A percentile compares a stretch with the other conserved stretches of the same genome.
Conservation (phyloP, 1,140 invertebrate species). For the Drosophila equinoxialis region DNA sequence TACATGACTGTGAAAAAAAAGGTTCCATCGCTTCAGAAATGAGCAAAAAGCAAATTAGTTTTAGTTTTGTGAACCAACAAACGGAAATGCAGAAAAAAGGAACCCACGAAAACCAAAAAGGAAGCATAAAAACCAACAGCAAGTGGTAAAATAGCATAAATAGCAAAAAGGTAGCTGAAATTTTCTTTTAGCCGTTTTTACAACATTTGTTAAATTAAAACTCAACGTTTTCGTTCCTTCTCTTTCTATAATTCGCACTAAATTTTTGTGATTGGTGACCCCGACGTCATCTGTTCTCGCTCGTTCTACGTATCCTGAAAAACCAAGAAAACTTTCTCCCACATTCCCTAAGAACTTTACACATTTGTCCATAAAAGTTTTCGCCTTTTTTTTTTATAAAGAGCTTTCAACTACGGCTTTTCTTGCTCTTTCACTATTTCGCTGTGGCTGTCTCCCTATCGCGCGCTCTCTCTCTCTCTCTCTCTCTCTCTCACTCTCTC, state of each 20-base stretch:
- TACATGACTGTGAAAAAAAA: constrained; percentile 70
- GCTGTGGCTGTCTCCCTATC: neutral
- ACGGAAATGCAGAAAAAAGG: constrained; percentile 18
- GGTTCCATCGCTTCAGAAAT: constrained; percentile 68
- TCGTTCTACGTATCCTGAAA: neutral
- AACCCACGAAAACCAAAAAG: neutral
- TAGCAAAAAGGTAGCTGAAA: constrained; percentile 57
- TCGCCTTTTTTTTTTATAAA: constrained; percentile 11
- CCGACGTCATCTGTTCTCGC: constrained; percentile 5
- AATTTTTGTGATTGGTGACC: constrained; percentile 14
- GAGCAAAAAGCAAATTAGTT: constrained; percentile 79
- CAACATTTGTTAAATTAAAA: constrained; percentile 77
- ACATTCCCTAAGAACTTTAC: constrained; percentile 44
- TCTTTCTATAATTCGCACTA: constrained; percentile 9
- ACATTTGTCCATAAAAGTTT: constrained; percentile 47
- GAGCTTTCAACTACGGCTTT: constrained; percentile 29
- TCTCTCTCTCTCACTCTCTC: neutral
- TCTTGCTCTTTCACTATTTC: neutral
- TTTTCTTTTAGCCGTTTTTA: constrained; percentile 54
- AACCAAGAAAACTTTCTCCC: constrained; percentile 21
- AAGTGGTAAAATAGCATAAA: constrained; percentile 57
- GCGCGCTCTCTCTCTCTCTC: neutral
- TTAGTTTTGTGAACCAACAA: constrained; percentile 61
- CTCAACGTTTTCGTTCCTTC: neutral
- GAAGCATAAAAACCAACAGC: constrained; percentile 22